Percentiles rank a stretch among this genome's conserved stretches.
Evolutionary conservation across 2,113 vertebrate species (phyloP).

Genomic region (Baryphthengus martii): DNA sequence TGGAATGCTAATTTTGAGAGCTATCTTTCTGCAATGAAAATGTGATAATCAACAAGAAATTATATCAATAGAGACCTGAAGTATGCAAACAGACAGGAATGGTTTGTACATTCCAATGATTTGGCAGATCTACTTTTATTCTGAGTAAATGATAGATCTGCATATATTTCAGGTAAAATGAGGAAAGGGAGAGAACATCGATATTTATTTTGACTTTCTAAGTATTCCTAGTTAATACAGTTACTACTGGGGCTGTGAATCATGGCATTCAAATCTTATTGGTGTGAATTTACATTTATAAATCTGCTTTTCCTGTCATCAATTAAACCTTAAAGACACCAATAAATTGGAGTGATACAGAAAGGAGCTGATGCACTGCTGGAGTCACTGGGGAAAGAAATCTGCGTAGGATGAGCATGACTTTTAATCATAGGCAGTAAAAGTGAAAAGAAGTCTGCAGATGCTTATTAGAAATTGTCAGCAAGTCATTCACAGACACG

Average conservation of each 20-base stretch:
- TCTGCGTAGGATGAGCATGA: neutral
- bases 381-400: neutral
- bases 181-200: neutral
- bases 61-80: neutral
- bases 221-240: neutral
- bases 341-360: neutral
- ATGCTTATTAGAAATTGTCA: neutral
- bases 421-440: neutral
- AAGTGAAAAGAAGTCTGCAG: neutral
- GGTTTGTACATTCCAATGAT: neutral
- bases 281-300: neutral
- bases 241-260: neutral
- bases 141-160: neutral
- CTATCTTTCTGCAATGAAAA: neutral
- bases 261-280: neutral
- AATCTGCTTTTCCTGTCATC: neutral
- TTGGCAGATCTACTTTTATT: neutral
- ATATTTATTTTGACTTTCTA: neutral
- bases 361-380: neutral
- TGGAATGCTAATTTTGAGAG: neutral
- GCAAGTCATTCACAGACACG: neutral
- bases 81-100: neutral
- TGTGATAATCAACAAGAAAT: neutral
- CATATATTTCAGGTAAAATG: neutral
- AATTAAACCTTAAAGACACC: neutral